Conservation (phyloP, 2,113 vertebrate genomes). For the Poicephalus gulielmi region DNA sequence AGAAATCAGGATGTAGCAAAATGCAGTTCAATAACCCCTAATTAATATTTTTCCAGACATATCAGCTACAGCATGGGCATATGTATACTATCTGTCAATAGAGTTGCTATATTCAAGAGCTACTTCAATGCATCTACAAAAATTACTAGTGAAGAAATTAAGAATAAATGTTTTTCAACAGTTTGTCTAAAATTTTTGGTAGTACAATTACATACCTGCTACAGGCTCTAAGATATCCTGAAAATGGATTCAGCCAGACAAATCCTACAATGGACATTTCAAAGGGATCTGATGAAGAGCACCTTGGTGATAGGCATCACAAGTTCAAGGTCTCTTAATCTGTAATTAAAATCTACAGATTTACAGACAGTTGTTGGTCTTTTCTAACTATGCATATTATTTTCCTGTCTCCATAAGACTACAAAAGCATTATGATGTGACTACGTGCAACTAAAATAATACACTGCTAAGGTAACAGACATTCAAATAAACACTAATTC, state of each 20-base stretch:
- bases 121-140: neutral
- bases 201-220: neutral
- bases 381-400: neutral
- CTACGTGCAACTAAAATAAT: neutral
- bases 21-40: neutral
- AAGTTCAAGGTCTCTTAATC: neutral
- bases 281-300: neutral
- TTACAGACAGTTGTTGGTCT: neutral
- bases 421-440: neutral
- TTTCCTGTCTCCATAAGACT: neutral
- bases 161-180: neutral
- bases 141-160: neutral
- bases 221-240: neutral
- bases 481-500: neutral
- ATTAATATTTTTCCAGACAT: neutral
- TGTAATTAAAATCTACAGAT: neutral
- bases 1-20: neutral
- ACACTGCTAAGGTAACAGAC: neutral
- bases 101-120: neutral
- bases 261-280: neutral
- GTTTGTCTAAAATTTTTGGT: neutral
- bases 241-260: neutral
- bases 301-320: neutral
- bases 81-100: neutral
- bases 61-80: neutral